Base-by-base conservation (phyloP, 1,140 invertebrate species). In the Euwallacea similis region DNA sequence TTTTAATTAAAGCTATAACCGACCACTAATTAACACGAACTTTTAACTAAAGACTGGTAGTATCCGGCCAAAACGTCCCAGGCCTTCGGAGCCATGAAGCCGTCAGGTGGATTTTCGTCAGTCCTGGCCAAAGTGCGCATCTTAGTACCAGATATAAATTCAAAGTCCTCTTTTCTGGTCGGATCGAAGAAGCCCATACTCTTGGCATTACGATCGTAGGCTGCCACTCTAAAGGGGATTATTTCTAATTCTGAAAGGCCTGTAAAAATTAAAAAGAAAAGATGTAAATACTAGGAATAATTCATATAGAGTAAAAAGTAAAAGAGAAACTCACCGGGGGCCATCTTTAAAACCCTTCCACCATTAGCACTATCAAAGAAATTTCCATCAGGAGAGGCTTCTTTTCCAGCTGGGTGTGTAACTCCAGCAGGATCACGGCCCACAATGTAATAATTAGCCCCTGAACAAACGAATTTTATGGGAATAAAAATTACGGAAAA, bases 381-480 rank as follows among this genome's bases (percentile, higher is more conserved):
- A 86, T 98, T 97, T 53, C 92, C 90, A 79, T 90, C 87, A 2
- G 89, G 89, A 71, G 84, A 81, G 7, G 73, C 76, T 53, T 80
- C 79, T 76, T 86, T 86, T 72, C 91, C 90, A 0, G 71, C 67
- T 10, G 98, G 97, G 86, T 99, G 95, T 7, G 94, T 92, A 82
- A 99, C 90, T 47, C 98, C 98, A 44, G 98, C 98, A 7, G 98
- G 98, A 86, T 99, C 98, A 70, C 98, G 87, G 0, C 98, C 98
- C 16, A 99, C 98, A 73, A 99, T 99, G 81, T 99, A 99, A 83
- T 98, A 98, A 81, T 98, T 96, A 6, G 96, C 96, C 0, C 98
- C 98, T 13, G 96, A 94, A 75, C 2, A 44, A 61, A 61, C 15
- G 21, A 33, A 33, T 33, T 33, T 33, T 4, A 33, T 33, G 21